Conservation (phyloP, 2,113 vertebrate species). For the Fulica atra region DNA sequence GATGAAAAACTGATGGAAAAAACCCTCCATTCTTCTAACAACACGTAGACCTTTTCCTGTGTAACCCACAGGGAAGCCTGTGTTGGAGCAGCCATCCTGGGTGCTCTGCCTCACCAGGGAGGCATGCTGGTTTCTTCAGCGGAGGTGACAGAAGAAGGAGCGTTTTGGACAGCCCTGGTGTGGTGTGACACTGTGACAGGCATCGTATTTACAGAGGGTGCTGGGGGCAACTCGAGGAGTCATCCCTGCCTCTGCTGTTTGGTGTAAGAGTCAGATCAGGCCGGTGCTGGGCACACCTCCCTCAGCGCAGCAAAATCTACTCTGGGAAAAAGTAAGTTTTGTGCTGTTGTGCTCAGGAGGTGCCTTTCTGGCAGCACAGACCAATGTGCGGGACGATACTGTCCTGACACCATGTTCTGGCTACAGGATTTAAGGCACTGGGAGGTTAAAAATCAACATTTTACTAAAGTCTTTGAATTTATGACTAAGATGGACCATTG, state of each 20-base stretch:
- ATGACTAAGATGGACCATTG: not conserved
- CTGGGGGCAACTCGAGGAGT: fast-evolving
- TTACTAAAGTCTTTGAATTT: not conserved
- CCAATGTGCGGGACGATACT: fast-evolving
- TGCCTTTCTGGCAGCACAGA: not conserved
- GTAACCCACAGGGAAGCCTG: not conserved
- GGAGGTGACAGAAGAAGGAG: not conserved
- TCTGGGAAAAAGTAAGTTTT: not conserved
- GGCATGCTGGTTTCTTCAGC: not conserved
- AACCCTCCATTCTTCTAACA: not conserved
- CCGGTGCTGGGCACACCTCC: fast-evolving
- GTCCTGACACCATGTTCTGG: not conserved
- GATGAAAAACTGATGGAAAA: not conserved
- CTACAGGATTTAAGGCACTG: not conserved
- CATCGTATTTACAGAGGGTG: fast-evolving
- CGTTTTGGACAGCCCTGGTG: not conserved
- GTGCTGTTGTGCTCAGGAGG: not conserved
- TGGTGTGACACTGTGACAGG: not conserved
- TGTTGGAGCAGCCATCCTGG: not conserved
- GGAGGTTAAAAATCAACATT: not conserved
- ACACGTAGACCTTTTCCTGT: not conserved
- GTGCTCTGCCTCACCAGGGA: fast-evolving
- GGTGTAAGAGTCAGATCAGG: not conserved
- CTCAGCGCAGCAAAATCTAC: not conserved
- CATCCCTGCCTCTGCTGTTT: not conserved